Base-by-base conservation (phyloP, 2,113 vertebrate species). In the Anarhynchus alexandrinus region DNA sequence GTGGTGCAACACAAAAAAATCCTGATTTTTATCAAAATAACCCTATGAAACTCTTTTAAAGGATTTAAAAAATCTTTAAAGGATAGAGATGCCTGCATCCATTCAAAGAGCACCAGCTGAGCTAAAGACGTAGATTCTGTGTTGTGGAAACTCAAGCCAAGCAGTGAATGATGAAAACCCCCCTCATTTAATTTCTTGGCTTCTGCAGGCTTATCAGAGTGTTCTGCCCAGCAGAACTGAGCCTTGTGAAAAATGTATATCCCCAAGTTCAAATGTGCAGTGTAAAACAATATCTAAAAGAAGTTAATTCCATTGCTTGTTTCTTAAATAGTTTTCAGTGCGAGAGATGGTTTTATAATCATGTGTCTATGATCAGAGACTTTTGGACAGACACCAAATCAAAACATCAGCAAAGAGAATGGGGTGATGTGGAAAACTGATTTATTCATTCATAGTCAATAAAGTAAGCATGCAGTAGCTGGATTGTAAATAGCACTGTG, bases 401-500 rank as follows among this genome's bases (percentile, higher is more conserved):
- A 97, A 97, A 98, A 96, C 96, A 96, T 95, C 91, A 95, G 95
- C 91, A 91, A 58, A 81, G 87, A 95, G 95, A 93, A 97, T 91
- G 76, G 85, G 90, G 80, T 96, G 97, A 97, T 96, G 94, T 95
- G 96, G 96, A 97, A 98, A 97, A 97, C 93, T 94, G 97, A 98
- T 97, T 98, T 98, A 98, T 97, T 97, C 95, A 82, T 96, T 96
- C 89, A 65, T 83, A 96, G 96, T 97, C 96, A 97, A 97, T 96
- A 97, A 98, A 97, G 93, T 94, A 97, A 97, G 97, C 96, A 96
- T 78, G 96, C 97, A 96, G 98, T 98, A 98, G 98, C 98, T 86
- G 88, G 90, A 93, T 45, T 97, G 97, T 97, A 98, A 97, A 97
- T 97, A 97, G 96, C 93, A 86, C 88, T 66, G 73, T 87, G 88